Conservation (phyloP, 53 echinoderm and acorn worm species). For the Echinarachnius parma region DNA sequence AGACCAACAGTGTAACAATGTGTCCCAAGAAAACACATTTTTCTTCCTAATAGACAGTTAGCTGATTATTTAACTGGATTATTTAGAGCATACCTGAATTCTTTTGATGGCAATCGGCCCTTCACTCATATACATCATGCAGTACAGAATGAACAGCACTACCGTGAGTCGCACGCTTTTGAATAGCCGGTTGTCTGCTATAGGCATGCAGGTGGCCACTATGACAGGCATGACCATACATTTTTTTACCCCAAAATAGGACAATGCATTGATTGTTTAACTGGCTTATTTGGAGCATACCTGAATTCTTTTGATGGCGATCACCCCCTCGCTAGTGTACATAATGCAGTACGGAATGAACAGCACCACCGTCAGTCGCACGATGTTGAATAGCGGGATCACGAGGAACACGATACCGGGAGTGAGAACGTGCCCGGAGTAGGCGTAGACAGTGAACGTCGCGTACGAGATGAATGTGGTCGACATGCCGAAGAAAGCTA, state of each 20-base stretch:
- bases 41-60: too few species aligned
- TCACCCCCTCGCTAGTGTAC: constrained; percentile 62
- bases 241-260: too few species aligned
- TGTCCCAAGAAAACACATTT: too few species aligned
- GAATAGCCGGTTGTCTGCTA: constrained; percentile 74
- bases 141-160: constrained; percentile 63
- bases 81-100: constrained; percentile 73
- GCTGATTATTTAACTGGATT: too few species aligned
- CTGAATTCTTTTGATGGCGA: constrained; percentile 75
- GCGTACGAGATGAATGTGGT: constrained; percentile 55
- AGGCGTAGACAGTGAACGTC: constrained; percentile 72
- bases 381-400: constrained; percentile 70
- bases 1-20: too few species aligned
- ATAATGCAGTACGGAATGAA: constrained; percentile 76
- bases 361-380: constrained; percentile 60
- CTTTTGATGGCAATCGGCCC: constrained; percentile 65
- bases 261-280: too few species aligned
- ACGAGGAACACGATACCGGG: constrained; percentile 72
- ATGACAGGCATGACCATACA: too few species aligned
- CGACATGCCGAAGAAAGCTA: constrained; percentile 65
- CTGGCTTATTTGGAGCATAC: too few species aligned
- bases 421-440: constrained; percentile 62
- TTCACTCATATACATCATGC: constrained; percentile 72
- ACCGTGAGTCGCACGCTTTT: constrained; percentile 64
- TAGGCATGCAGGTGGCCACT: too few species aligned